Conservation (phyloP, 2,113 vertebrate species). For the Rhinoderma darwinii region DNA sequence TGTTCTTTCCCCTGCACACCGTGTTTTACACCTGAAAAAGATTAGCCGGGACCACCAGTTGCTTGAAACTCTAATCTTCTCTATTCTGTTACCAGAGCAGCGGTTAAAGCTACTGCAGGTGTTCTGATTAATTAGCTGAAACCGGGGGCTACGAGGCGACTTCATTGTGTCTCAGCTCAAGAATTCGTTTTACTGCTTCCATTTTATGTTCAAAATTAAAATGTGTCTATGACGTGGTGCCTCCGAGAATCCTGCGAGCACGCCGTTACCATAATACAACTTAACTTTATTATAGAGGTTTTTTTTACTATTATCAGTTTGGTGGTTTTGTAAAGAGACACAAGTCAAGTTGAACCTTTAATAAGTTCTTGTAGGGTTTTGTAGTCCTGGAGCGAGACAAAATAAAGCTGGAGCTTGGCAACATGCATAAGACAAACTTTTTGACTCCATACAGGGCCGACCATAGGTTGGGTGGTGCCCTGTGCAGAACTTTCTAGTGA, state of each 20-base stretch:
- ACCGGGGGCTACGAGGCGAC: slow-evolving; percentile 65
- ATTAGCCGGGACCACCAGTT: slow-evolving; percentile 91
- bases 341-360: neutral
- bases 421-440: neutral
- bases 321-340: neutral
- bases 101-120: slow-evolving; percentile 86
- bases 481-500: too few relatives aligned
- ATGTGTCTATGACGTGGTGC: slow-evolving; percentile 63
- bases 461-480: too few relatives aligned
- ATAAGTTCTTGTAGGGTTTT: neutral
- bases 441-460: neutral
- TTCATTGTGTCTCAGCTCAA: slow-evolving; percentile 71
- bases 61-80: slow-evolving; percentile 83
- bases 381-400: too few relatives aligned
- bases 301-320: neutral
- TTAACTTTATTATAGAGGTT: neutral
- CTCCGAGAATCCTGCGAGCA: slow-evolving; percentile 1
- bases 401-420: neutral
- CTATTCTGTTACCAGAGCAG: slow-evolving; percentile 90
- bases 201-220: slow-evolving; percentile 76
- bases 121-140: slow-evolving; percentile 82
- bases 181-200: slow-evolving; percentile 65
- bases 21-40: slow-evolving; percentile 93
- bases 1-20: slow-evolving; percentile 67
- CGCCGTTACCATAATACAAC: neutral